phyloP scores from a whole-genome alignment of 2,113 vertebrate genomes.

The Scomber japonicus region DNA sequence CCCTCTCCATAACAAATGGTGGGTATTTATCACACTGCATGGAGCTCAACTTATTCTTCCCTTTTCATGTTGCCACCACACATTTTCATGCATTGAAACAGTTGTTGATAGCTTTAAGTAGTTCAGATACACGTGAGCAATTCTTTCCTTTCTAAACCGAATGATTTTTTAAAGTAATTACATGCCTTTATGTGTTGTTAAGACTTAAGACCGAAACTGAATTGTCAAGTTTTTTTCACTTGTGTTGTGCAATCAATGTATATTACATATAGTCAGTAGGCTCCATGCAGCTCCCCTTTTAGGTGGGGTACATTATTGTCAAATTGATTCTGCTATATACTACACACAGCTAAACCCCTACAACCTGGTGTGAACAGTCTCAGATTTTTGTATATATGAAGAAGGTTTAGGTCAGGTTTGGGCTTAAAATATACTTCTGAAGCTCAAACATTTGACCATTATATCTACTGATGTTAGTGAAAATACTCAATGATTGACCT shows the following conservation, averaged over 20 bases:
- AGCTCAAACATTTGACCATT: neutral
- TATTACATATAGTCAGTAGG: neutral
- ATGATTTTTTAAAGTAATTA: constrained; percentile 8
- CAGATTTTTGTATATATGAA: neutral
- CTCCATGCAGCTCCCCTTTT: neutral
- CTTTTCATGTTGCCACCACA: constrained; percentile 57
- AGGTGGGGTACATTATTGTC: neutral
- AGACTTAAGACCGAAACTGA: neutral
- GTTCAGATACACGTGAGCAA: constrained; percentile 20
- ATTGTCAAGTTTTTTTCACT: neutral
- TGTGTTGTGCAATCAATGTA: constrained; percentile 1
- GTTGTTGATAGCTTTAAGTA: constrained; percentile 27
- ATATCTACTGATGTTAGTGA: too few relatives aligned
- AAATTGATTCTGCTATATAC: neutral
- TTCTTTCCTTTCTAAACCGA: neutral
- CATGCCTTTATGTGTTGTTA: neutral
- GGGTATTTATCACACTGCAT: constrained; percentile 80
- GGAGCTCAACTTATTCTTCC: constrained; percentile 68
- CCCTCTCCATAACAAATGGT: constrained; percentile 73
- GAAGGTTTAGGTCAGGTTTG: neutral
- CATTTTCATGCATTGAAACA: constrained; percentile 42
- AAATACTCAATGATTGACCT: too few relatives aligned
- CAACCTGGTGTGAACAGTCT: neutral
- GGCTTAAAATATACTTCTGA: neutral
- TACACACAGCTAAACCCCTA: neutral